Conservation (phyloP, 2,797 vertebrate species). For the Spheniscus humboldti region DNA sequence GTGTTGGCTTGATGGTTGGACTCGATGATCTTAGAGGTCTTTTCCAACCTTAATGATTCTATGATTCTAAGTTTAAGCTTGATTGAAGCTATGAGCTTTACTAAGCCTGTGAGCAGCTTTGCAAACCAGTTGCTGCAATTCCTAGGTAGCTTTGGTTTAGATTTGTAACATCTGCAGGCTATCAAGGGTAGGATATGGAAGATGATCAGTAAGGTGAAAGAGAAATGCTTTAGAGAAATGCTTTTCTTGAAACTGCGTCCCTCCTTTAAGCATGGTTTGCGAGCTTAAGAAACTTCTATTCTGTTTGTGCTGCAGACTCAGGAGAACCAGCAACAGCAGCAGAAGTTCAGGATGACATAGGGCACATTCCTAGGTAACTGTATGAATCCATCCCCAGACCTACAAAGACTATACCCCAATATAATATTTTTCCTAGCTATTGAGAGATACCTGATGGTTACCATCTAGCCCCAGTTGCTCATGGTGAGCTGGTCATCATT, state of each 20-base stretch:
- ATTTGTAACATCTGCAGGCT: neutral
- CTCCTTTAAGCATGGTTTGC: neutral
- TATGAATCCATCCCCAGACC: neutral
- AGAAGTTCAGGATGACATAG: neutral
- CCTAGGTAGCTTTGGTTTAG: neutral
- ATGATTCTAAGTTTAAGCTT: neutral
- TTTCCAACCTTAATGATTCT: too few relatives aligned
- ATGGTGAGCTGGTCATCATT: neutral
- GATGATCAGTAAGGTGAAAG: neutral
- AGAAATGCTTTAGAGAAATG: neutral
- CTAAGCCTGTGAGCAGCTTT: neutral
- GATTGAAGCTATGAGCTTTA: neutral
- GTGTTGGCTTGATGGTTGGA: too few relatives aligned
- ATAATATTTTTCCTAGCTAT: neutral
- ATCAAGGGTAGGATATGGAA: neutral
- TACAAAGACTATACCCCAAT: neutral
- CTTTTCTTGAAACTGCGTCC: neutral
- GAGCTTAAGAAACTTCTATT: neutral
- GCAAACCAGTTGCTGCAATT: neutral
- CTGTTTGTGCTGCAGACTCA: neutral
- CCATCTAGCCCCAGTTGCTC: neutral
- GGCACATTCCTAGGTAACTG: fast-evolving
- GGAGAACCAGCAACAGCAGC: neutral
- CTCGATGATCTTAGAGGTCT: too few relatives aligned
- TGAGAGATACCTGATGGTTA: neutral